phyloP scores from a whole-genome alignment of 2,113 vertebrate species.

The Rhea americana region DNA sequence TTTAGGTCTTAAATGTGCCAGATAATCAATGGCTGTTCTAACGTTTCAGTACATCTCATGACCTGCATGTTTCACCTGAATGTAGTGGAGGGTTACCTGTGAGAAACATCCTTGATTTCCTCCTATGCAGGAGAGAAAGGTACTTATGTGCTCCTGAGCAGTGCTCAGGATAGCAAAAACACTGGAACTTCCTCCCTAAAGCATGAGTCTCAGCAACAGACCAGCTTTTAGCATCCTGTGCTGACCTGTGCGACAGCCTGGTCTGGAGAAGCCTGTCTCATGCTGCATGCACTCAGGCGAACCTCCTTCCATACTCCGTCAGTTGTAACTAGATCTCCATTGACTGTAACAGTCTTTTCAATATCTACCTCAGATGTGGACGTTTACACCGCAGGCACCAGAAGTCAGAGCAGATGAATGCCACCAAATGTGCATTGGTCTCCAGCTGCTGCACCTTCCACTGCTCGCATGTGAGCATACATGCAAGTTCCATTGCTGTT shows the following conservation, averaged over 20 bases:
- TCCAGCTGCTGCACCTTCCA: not conserved
- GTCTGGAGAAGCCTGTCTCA: not conserved
- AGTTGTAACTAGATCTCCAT: not conserved
- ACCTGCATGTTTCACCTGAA: not conserved
- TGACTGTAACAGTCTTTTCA: not conserved
- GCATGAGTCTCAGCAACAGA: not conserved
- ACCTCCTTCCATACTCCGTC: not conserved
- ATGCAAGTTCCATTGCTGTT: accelerated
- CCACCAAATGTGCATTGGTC: not conserved
- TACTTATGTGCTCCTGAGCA: not conserved
- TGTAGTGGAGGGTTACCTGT: not conserved
- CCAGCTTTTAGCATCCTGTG: not conserved
- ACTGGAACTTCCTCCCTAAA: not conserved
- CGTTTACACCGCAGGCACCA: not conserved
- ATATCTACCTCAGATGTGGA: not conserved
- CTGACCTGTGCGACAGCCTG: not conserved
- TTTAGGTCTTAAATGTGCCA: not conserved
- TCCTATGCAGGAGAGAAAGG: not conserved
- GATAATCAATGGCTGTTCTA: not conserved
- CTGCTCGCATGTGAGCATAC: accelerated
- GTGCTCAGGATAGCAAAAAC: not conserved
- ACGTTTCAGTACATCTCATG: not conserved
- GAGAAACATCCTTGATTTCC: not conserved
- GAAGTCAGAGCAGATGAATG: not conserved
- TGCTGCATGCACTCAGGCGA: too few relatives aligned